Percentiles rank a stretch among this genome's conserved stretches.
phyloP scores from a whole-genome alignment of 2,113 vertebrate species.

The Siphamia tubifer region DNA sequence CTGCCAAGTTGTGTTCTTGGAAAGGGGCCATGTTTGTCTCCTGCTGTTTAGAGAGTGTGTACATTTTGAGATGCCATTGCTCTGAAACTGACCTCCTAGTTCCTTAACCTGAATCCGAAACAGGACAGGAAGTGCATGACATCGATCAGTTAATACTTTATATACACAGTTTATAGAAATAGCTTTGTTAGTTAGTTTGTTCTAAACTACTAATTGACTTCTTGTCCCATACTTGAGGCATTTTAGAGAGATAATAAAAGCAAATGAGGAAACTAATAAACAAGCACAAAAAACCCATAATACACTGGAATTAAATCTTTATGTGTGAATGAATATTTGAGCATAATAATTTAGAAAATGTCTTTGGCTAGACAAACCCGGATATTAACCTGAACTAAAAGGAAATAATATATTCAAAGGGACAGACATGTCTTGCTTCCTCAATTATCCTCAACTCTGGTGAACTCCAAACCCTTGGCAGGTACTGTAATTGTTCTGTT shows the following conservation, averaged over 20 bases:
- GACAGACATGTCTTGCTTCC: slow-evolving; percentile 31
- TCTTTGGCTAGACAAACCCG: not conserved
- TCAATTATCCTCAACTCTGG: slow-evolving; percentile 58
- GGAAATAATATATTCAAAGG: slow-evolving; percentile 15
- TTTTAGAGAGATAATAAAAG: too few species aligned
- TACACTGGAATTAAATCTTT: too few species aligned
- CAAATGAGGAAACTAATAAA: too few species aligned
- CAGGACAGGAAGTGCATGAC: not conserved
- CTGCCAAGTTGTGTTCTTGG: slow-evolving; percentile 77
- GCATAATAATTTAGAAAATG: too few species aligned
- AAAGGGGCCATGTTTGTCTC: slow-evolving; percentile 68
- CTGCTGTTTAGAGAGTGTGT: slow-evolving; percentile 62
- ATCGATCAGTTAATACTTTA: not conserved
- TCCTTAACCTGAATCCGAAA: not conserved
- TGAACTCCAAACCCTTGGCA: slow-evolving; percentile 77
- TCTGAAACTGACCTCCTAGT: slow-evolving; percentile 26
- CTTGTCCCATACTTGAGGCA: too few species aligned
- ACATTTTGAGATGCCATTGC: slow-evolving; percentile 33
- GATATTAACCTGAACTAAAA: slow-evolving; percentile 12
- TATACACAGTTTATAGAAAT: not conserved
- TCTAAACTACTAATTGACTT: too few species aligned
- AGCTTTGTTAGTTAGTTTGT: too few species aligned
- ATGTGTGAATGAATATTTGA: too few species aligned
- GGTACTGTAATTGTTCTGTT: slow-evolving; percentile 85
- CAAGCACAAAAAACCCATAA: too few species aligned